These are phyloP conservation scores for Beaufortia kweichowensis DNA, from an alignment of 2,113 vertebrate genomes.

Conservation along the genomic window DNA sequence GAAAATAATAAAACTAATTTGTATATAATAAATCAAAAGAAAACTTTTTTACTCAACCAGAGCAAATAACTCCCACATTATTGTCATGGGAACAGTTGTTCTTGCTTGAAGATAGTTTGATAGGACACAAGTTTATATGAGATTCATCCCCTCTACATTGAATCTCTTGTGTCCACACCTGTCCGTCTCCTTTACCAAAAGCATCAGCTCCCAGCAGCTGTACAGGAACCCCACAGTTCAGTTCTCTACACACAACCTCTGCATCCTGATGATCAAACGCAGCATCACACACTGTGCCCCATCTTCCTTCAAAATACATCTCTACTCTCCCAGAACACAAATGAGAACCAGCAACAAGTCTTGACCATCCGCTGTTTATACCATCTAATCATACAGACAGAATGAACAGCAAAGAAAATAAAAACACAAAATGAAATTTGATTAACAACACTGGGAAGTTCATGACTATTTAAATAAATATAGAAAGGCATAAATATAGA, in stretches of 20 bases:
- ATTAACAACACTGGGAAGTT: too few species aligned
- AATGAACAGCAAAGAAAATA: too few species aligned
- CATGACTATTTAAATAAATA: background rate
- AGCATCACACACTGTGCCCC: background rate
- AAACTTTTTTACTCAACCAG: conserved; percentile 9
- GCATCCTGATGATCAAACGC: conserved; percentile 15
- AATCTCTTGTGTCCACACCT: conserved; percentile 36
- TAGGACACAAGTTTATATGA: conserved; percentile 29
- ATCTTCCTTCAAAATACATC: background rate
- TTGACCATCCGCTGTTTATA: too few species aligned
- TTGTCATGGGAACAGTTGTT: conserved; percentile 15
- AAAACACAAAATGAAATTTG: too few species aligned
- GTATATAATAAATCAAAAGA: too few species aligned
- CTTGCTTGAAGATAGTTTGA: background rate
- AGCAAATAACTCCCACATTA: conserved; percentile 43
- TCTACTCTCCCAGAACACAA: conserved; percentile 28
- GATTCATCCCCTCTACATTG: conserved; percentile 46
- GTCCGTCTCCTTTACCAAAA: conserved; percentile 15
- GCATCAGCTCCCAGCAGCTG: conserved; percentile 10
- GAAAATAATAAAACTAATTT: too few species aligned
- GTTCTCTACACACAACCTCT: conserved; percentile 36
- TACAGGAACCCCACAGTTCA: conserved; percentile 45
- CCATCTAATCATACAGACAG: too few species aligned
- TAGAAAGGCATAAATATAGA: background rate
- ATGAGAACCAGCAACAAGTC: background rate